Evolutionary conservation across 2,888 invertebrate genomes (phyloP).

Genomic region (Phaedon cochleariae): DNA sequence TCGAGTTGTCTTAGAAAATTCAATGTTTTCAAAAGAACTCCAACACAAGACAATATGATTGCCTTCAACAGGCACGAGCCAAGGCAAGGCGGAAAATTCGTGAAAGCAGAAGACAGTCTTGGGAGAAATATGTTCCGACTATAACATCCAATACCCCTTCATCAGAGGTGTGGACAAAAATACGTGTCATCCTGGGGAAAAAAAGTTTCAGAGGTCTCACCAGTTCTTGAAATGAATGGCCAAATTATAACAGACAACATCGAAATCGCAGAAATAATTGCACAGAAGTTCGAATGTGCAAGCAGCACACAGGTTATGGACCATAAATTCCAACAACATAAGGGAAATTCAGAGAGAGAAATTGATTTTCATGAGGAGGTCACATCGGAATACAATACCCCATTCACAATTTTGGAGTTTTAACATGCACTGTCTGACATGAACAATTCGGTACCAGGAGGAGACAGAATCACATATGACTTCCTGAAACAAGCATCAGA

Average conservation of each 20-base stretch:
- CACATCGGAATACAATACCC: not conserved
- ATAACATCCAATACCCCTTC: not conserved
- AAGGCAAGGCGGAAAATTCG: not conserved
- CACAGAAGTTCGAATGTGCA: not conserved
- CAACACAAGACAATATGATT: not conserved
- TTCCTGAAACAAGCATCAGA: not conserved
- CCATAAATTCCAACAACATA: not conserved
- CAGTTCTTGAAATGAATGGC: not conserved
- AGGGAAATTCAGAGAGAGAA: not conserved
- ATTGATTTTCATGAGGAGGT: not conserved
- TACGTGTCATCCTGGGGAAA: not conserved
- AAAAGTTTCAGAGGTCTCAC: not conserved
- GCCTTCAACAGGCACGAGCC: no score
- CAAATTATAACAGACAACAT: not conserved
- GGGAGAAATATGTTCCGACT: no score
- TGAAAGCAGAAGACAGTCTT: not conserved
- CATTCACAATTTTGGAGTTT: not conserved
- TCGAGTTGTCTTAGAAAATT: no score
- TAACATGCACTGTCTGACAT: not conserved
- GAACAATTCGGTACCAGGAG: not conserved
- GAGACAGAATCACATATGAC: not conserved
- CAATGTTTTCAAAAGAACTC: not conserved
- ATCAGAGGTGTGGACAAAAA: not conserved
- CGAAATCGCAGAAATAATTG: not conserved
- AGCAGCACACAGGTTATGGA: not conserved